Evolutionary conservation across 2,797 vertebrate genomes (phyloP).

Genomic region (Acanthis flammea): DNA sequence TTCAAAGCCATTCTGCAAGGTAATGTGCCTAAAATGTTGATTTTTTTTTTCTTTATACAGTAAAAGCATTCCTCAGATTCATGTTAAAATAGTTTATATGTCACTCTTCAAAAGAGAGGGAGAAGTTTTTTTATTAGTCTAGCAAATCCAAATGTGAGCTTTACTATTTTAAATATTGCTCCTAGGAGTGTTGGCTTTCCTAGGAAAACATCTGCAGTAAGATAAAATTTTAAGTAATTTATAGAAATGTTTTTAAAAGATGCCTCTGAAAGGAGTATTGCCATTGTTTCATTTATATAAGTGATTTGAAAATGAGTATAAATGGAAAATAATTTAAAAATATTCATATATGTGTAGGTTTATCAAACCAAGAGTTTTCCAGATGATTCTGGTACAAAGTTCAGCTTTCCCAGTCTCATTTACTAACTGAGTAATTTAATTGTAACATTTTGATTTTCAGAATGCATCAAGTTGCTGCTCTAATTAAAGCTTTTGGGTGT

Average conservation of each 20-base stretch:
- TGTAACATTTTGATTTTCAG: conserved; percentile 27
- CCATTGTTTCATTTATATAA: conserved; percentile 2
- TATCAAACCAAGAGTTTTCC: background rate
- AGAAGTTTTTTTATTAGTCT: conserved; percentile 12
- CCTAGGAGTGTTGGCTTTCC: conserved; percentile 32
- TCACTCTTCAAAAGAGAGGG: conserved; percentile 24
- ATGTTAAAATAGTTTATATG: conserved; percentile 38
- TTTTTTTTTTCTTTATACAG: conserved; percentile 17
- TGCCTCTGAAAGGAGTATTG: conserved; percentile 17
- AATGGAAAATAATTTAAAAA: background rate
- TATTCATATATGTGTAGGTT: background rate
- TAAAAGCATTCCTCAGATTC: conserved; percentile 29
- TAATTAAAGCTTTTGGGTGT: conserved; percentile 13
- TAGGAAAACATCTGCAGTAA: conserved; percentile 32
- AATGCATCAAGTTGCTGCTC: conserved; percentile 22
- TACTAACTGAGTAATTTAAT: background rate
- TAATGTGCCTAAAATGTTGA: background rate
- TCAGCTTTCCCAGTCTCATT: background rate
- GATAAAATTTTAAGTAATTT: conserved; percentile 24
- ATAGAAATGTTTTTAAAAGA: conserved; percentile 1
- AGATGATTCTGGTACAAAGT: background rate
- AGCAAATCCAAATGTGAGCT: conserved; percentile 31
- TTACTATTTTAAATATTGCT: conserved; percentile 56
- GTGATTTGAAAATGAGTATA: conserved; percentile 10
- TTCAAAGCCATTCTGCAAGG: background rate